A percentile compares a stretch with the other conserved stretches of the same genome.
Evolutionary conservation across 2,888 invertebrate genomes (phyloP).

Genomic region (Cheiracanthium punctorium): DNA sequence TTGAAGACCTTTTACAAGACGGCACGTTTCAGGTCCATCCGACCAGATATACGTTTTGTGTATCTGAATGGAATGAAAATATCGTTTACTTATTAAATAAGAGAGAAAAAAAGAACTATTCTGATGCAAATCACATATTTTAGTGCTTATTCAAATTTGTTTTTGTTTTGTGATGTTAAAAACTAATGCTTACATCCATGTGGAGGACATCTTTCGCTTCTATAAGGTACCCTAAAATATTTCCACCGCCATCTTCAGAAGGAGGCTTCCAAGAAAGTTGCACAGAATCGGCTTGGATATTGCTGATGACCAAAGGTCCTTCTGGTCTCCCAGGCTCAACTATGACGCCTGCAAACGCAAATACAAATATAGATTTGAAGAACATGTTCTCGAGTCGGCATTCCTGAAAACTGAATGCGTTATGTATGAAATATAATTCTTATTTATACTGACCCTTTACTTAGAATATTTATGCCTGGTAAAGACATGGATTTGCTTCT

Average conservation of each 20-base stretch:
- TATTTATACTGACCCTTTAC: too few species aligned
- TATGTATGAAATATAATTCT: too few species aligned
- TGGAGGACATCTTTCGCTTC: slow-evolving; percentile 80
- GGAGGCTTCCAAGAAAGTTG: slow-evolving; percentile 90
- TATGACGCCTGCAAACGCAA: slow-evolving; percentile 72
- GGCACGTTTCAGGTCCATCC: slow-evolving; percentile 38
- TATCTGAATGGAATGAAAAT: slow-evolving; percentile 21
- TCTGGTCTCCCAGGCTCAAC: slow-evolving; percentile 86
- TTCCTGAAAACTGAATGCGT: too few species aligned
- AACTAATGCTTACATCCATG: slow-evolving; percentile 46
- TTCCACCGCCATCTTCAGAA: slow-evolving; percentile 86
- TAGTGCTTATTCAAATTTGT: too few species aligned
- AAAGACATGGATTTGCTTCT: too few species aligned
- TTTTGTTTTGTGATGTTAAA: too few species aligned
- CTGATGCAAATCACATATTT: too few species aligned
- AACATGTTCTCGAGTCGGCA: too few species aligned
- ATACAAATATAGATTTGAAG: too few species aligned
- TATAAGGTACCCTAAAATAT: slow-evolving; percentile 86
- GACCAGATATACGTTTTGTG: slow-evolving; percentile 49
- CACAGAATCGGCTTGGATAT: slow-evolving; percentile 85
- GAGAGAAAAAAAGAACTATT: too few species aligned
- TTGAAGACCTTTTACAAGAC: slow-evolving; percentile 72
- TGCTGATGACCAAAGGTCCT: slow-evolving; percentile 83
- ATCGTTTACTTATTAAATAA: too few species aligned
- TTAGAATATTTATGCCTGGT: too few species aligned